These are phyloP conservation scores for Baccha elongata DNA, from an alignment of 2,888 invertebrate genomes.

Conservation along the genomic window DNA sequence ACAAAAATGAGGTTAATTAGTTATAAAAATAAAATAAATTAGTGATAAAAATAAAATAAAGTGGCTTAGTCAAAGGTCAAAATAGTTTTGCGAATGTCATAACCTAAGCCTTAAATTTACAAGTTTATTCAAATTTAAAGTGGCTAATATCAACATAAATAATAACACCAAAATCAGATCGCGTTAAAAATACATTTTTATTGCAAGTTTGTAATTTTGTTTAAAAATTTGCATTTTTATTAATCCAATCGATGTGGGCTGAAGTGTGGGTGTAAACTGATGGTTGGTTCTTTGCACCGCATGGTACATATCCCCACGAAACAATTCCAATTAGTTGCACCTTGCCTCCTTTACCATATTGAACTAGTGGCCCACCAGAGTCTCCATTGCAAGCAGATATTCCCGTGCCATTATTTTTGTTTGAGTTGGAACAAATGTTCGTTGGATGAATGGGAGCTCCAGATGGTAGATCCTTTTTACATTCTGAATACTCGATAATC, in stretches of 20 bases:
- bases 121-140: no score
- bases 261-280: constrained; percentile 83
- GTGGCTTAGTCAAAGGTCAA: no score
- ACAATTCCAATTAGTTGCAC: constrained; percentile 82
- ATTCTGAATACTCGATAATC: constrained; percentile 76
- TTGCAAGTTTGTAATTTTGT: not conserved
- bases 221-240: constrained; percentile 57
- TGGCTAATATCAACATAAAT: no score
- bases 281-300: constrained; percentile 80
- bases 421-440: constrained; percentile 83
- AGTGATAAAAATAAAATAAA: no score
- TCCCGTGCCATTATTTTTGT: constrained; percentile 77
- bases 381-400: constrained; percentile 83
- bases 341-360: constrained; percentile 71
- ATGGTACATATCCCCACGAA: constrained; percentile 83
- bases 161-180: no score
- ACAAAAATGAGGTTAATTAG: no score
- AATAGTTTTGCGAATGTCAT: no score
- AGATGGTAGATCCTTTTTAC: constrained; percentile 75
- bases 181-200: no score
- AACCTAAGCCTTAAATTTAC: no score
- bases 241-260: constrained; percentile 82
- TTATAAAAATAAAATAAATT: no score
- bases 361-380: constrained; percentile 80
- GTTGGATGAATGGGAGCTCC: constrained; percentile 76